These are phyloP conservation scores for Pteruthius melanotis DNA, from an alignment of 2,113 vertebrate species.

Conservation along the genomic window DNA sequence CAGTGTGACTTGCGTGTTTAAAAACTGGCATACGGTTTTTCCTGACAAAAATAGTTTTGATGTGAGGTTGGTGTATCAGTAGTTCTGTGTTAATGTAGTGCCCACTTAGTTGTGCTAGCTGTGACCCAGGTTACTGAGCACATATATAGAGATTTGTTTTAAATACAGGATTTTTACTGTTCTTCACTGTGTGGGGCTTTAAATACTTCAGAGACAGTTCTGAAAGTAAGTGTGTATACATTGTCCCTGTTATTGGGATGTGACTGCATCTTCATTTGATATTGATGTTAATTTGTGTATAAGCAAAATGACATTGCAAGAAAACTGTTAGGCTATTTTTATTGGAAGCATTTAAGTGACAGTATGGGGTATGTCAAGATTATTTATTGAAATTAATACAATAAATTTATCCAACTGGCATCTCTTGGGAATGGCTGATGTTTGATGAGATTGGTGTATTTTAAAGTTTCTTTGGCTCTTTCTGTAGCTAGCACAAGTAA, in stretches of 20 bases:
- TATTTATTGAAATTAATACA: background rate
- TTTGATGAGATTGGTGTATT: background rate
- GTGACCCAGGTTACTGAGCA: background rate
- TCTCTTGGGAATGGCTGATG: background rate
- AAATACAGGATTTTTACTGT: background rate
- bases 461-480: background rate
- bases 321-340: background rate
- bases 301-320: background rate
- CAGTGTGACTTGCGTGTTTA: background rate
- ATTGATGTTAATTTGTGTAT: background rate
- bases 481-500: background rate
- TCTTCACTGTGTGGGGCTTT: background rate
- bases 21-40: background rate
- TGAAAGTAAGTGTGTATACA: background rate
- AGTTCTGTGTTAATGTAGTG: background rate
- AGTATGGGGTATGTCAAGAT: background rate
- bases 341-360: background rate
- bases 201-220: background rate
- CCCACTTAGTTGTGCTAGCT: background rate
- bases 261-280: background rate
- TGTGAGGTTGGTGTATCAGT: background rate
- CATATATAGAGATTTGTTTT: background rate
- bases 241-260: background rate
- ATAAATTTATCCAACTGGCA: background rate
- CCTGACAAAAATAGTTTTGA: background rate